Percentiles rank a stretch among this genome's conserved stretches.
Evolutionary conservation across 2,797 vertebrate genomes (phyloP).

Genomic region (Choloepus didactylus): DNA sequence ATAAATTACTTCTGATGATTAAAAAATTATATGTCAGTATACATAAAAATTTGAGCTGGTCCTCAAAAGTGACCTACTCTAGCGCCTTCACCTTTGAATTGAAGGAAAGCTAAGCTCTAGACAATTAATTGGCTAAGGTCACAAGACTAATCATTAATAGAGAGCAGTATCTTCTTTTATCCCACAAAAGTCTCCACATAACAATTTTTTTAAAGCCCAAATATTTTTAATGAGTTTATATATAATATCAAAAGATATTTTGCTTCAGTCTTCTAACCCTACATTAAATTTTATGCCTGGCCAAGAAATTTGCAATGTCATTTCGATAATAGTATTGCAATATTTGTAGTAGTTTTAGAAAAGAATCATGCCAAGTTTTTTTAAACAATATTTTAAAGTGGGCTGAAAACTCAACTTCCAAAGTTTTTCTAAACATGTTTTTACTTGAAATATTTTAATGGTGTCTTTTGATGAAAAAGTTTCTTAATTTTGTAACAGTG

Average conservation of each 20-base stretch:
- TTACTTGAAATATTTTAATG: neutral
- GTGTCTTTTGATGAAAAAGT: neutral
- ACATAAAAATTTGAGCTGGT: slow-evolving; percentile 29
- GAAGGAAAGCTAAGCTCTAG: slow-evolving; percentile 4
- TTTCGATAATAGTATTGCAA: neutral
- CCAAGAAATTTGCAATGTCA: neutral
- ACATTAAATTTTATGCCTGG: slow-evolving; percentile 12
- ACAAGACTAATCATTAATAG: slow-evolving; percentile 50
- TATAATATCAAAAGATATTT: neutral
- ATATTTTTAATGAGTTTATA: neutral
- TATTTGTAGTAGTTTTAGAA: neutral
- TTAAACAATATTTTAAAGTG: slow-evolving; percentile 19
- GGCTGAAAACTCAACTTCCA: neutral
- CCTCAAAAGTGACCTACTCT: neutral
- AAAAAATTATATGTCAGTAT: neutral
- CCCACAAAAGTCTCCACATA: too few relatives aligned
- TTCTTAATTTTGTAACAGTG: neutral
- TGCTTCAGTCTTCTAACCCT: neutral
- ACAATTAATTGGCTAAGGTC: neutral
- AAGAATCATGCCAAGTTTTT: slow-evolving; percentile 43
- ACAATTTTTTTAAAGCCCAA: too few relatives aligned
- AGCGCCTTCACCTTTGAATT: neutral
- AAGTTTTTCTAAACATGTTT: neutral
- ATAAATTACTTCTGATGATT: slow-evolving; percentile 41
- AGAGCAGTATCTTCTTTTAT: neutral